A percentile compares a stretch with the other conserved stretches of the same genome.
Evolutionary conservation across 2,888 invertebrate genomes (phyloP).

Genomic region (Gymnocheta viridis): DNA sequence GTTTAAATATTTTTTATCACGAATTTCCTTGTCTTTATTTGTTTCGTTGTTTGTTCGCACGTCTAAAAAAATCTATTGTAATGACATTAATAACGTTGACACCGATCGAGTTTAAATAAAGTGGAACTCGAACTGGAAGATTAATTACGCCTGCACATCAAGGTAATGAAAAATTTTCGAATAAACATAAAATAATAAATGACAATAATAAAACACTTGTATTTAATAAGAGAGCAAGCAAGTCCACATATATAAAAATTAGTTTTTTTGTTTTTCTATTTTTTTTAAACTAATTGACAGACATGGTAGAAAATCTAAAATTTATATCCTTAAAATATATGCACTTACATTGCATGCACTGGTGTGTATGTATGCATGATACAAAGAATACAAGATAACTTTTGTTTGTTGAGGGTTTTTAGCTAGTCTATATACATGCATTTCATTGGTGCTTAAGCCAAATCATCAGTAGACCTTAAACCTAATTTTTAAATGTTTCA

Average conservation of each 20-base stretch:
- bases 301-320: too few relatives aligned
- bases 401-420: too few relatives aligned
- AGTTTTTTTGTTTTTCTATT: background rate
- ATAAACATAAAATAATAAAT: too few relatives aligned
- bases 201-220: conserved; percentile 32
- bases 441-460: too few relatives aligned
- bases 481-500: too few relatives aligned
- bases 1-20: conserved; percentile 70
- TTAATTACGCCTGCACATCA: conserved; percentile 43
- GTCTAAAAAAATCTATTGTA: conserved; percentile 42
- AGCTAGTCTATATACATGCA: too few relatives aligned
- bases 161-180: conserved; percentile 41
- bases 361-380: too few relatives aligned
- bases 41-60: conserved; percentile 43
- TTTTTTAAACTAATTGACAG: too few relatives aligned
- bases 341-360: too few relatives aligned
- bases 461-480: too few relatives aligned
- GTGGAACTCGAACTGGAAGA: conserved; percentile 13
- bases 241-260: conserved; percentile 14
- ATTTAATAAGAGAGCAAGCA: background rate
- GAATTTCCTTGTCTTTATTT: conserved; percentile 43
- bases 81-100: conserved; percentile 58
- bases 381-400: too few relatives aligned
- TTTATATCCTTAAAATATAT: too few relatives aligned
- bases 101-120: conserved; percentile 45